phyloP scores from a whole-genome alignment of 2,113 vertebrate species.

The Ahaetulla prasina region DNA sequence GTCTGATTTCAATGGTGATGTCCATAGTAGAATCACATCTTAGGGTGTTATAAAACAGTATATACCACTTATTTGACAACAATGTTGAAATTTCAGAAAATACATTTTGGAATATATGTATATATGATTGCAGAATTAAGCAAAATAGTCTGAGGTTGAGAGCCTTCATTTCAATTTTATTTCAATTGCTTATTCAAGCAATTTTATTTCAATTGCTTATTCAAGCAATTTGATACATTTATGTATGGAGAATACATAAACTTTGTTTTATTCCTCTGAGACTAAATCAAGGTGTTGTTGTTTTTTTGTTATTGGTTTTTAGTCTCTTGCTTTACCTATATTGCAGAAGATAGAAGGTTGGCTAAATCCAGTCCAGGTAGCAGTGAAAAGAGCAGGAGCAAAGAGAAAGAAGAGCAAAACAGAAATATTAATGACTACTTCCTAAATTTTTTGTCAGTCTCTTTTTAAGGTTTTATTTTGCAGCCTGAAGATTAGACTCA shows the following conservation, averaged over 20 bases:
- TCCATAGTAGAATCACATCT: too few relatives aligned
- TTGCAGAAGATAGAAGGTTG: conserved; percentile 32
- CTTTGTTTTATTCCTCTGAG: not conserved
- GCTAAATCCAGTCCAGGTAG: conserved; percentile 46
- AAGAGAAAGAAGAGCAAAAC: conserved; percentile 11
- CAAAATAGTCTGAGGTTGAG: not conserved
- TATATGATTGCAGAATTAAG: not conserved
- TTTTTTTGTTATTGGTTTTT: too few relatives aligned
- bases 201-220: not conserved
- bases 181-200: not conserved
- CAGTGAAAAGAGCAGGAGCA: conserved; percentile 38
- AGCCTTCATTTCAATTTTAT: not conserved
- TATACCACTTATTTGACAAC: not conserved
- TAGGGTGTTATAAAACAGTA: not conserved
- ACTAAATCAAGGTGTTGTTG: not conserved
- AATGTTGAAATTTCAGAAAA: not conserved
- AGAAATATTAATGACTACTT: conserved; percentile 43
- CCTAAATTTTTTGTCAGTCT: conserved; percentile 48
- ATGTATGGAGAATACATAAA: not conserved
- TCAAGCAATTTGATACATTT: too few relatives aligned
- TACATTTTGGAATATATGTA: not conserved
- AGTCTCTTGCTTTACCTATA: not conserved
- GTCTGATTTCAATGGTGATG: too few relatives aligned
- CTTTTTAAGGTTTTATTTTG: conserved; percentile 56
- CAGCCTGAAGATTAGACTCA: conserved; percentile 53